phyloP scores from a whole-genome alignment of 35 echinoderm and acorn worm species.

The Patiria miniata region DNA sequence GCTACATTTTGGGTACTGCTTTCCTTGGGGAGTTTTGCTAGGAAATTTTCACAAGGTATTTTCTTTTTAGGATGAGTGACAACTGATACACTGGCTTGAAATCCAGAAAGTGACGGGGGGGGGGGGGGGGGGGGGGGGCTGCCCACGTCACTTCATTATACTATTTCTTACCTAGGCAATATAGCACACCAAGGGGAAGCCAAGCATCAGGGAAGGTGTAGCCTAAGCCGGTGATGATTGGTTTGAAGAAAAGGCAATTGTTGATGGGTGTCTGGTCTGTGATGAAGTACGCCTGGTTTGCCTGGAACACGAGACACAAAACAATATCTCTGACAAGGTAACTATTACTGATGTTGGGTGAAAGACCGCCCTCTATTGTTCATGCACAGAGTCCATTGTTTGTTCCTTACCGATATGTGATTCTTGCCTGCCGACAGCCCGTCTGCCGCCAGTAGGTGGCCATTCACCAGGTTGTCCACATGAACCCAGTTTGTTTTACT shows the following conservation, averaged over 20 bases:
- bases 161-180: conserved; percentile 50
- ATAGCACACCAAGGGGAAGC: conserved; percentile 50
- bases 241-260: conserved; percentile 66
- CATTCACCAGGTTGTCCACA: conserved; percentile 89
- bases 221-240: conserved; percentile 43
- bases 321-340: too few relatives aligned
- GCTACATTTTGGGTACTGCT: too few relatives aligned
- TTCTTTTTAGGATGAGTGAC: too few relatives aligned
- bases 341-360: too few relatives aligned
- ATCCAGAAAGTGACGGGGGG: too few relatives aligned
- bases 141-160: too few relatives aligned
- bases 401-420: conserved; percentile 87
- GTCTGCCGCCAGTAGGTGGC: conserved; percentile 89
- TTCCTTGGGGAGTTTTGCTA: too few relatives aligned
- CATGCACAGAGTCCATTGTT: too few relatives aligned
- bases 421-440: conserved; percentile 64
- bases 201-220: conserved; percentile 27
- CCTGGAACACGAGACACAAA: conserved; percentile 57
- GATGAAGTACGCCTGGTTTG: conserved; percentile 91
- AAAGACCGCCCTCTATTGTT: too few relatives aligned
- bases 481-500: conserved; percentile 76
- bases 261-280: conserved; percentile 82
- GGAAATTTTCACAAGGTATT: too few relatives aligned
- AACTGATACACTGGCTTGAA: too few relatives aligned
- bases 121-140: too few relatives aligned